Base-by-base conservation (phyloP, 2,888 invertebrate genomes). In the Oasisia sp. region DNA sequence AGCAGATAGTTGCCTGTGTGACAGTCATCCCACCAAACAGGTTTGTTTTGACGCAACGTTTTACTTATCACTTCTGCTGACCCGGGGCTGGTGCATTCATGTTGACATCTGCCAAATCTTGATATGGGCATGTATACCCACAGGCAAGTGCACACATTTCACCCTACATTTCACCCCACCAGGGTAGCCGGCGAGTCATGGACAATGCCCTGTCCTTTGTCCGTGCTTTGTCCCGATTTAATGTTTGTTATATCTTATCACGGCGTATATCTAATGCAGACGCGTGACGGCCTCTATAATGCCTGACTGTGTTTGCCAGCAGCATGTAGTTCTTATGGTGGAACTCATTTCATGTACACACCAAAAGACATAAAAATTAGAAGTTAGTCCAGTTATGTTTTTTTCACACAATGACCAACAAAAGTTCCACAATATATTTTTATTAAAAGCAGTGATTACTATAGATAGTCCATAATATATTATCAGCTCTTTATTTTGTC, bases 101-200 rank as follows among this genome's bases (percentile, higher is more conserved):
- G 27, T 74, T 74, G 74, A 74, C 74, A 74, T 74, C 74, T 74
- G 74, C 74, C 74, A 74, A 74, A 74, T 74, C 74, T 74, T 74
- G 74, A 74, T 74, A 74, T 74, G 74, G n/a, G 74, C 74, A 74
- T n/a, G n/a, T 74, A 38, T 38, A 74, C 74, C 74, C 74, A 27
- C 27, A 74, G 74, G 74, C 74, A 74, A 74, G n/a, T n/a, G n/a
- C 74, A 74, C 74, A 74, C 27, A 74, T 74, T 74, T 74, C 74
- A 74, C 74, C 74, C 74, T 74, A 27, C 74, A 74, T 74, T 74
- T 74, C 74, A 74, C 74, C 74, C 74, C 74, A 74, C 74, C n/a
- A 74, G 27, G 74, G 74, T 74, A 74, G 74, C 74, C 74, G 5
- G 74, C 27, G n/a, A 74, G 74, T 74, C 74, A 74, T 27, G 74